Conservation (phyloP, 2,888 invertebrate species). For the Liopterus haemorrhoidalis region DNA sequence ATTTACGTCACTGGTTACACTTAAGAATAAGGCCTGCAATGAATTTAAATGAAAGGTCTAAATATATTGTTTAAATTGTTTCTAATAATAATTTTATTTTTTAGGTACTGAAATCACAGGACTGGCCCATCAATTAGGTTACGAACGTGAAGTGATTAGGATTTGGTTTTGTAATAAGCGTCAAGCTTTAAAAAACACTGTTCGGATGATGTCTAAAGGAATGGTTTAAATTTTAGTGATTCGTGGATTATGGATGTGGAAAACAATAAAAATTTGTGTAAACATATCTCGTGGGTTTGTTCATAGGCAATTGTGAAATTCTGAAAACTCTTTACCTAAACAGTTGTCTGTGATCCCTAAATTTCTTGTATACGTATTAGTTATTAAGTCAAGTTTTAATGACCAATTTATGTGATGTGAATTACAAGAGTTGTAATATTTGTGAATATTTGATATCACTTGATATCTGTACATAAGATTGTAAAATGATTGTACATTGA, state of each 20-base stretch:
- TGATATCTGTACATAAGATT: neutral
- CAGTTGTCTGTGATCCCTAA: conserved; percentile 21
- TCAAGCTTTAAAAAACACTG: conserved; percentile 96
- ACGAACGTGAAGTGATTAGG: conserved; percentile 94
- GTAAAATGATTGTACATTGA: no score
- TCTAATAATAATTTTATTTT: conserved; percentile 18
- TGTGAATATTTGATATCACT: neutral
- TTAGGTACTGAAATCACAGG: conserved; percentile 94
- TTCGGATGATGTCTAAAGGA: conserved; percentile 87
- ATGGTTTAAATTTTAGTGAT: conserved; percentile 56
- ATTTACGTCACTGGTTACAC: no score
- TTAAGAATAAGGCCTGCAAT: no score
- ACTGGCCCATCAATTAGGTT: conserved; percentile 89
- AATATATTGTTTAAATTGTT: conserved; percentile 13
- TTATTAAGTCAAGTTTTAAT: conserved; percentile 15
- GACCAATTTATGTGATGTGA: conserved; percentile 24
- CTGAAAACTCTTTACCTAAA: conserved; percentile 2
- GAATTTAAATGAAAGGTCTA: conserved; percentile 14
- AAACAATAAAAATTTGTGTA: conserved; percentile 3
- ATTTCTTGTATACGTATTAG: conserved; percentile 20
- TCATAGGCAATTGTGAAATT: conserved; percentile 17
- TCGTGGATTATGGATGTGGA: conserved; percentile 5
- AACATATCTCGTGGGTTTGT: conserved; percentile 18
- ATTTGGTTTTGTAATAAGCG: conserved; percentile 99
- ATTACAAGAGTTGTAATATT: no score